Base-by-base conservation (phyloP, 2,113 vertebrate species). In the Vireo altiloquus region DNA sequence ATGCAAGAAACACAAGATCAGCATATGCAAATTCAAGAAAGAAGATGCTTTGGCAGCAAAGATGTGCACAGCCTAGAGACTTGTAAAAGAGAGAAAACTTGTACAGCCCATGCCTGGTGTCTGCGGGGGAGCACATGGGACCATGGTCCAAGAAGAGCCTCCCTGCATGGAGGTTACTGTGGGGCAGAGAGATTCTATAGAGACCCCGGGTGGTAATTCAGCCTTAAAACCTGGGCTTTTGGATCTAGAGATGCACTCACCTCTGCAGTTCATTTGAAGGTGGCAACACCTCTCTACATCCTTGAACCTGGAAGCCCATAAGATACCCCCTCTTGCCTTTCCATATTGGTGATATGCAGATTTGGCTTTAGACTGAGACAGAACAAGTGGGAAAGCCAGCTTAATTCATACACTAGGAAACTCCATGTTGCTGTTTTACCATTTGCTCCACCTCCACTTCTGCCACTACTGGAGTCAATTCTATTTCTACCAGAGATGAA, bases 101-200 rank as follows among this genome's bases (percentile, higher is more conserved):
- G 15, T 10, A 13, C 11, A 64, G n/a, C 18, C 42, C 19, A 16
- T 31, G n/a, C 20, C 49, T 24, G 27, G 18, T 33, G 33, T 35
- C 75, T 68, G 52, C 53, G 31, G 31, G 12, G 59, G 15, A 52
- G 13, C 0, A 0, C 13, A 2, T 1, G 6, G n/a, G 7, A 24
- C 31, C 9, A 2, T 1, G 15, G 53, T 46, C 27, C 19, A 13
- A 16, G 35, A 44, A 8, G 8, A 54, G 4, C 15, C 3, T 15
- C 37, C 9, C 42, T 33, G 27, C 1, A 4, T 5, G 13, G 49
- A 53, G 35, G 15, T 28, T 59, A 13, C 27, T 12, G 3, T 1
- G 6, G 10, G 35, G 49, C 59, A 77, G 13, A 61, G 28, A n/a
- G 15, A 16, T 28, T 28, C n/a, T 71, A 13, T 25, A 53, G 11